phyloP scores from a whole-genome alignment of 2,113 vertebrate genomes.

The Natator depressus region DNA sequence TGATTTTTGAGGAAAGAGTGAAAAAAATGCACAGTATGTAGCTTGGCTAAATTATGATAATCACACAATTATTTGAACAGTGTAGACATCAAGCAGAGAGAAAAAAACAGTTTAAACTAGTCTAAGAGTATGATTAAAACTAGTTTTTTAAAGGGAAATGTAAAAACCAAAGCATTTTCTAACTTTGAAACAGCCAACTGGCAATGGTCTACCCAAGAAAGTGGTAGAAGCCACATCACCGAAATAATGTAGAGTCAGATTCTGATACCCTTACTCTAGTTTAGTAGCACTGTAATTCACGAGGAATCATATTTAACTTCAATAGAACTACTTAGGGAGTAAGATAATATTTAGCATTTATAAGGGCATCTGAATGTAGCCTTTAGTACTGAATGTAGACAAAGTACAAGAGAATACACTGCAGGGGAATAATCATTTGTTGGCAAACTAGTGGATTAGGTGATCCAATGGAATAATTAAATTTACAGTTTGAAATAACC shows the following conservation, averaged over 20 bases:
- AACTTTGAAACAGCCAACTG: neutral
- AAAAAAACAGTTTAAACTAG: neutral
- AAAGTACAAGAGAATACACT: neutral
- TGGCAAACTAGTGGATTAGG: neutral
- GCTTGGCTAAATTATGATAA: neutral
- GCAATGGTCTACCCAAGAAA: neutral
- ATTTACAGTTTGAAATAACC: neutral
- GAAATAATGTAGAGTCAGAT: neutral
- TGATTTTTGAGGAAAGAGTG: neutral
- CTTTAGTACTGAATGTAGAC: neutral
- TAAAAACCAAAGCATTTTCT: neutral
- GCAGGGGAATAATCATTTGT: neutral
- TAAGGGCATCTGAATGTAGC: neutral
- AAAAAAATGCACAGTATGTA: neutral
- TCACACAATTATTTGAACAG: constrained; percentile 2
- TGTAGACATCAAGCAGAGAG: neutral
- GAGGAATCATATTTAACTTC: neutral
- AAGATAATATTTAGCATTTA: neutral
- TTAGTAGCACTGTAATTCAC: neutral
- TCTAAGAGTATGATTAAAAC: neutral
- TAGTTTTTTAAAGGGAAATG: neutral
- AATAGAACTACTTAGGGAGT: neutral
- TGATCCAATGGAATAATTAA: neutral
- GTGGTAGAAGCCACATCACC: neutral
- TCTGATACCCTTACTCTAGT: neutral